These are phyloP conservation scores for Colius striatus DNA, from an alignment of 2,113 vertebrate species.

Conservation along the genomic window DNA sequence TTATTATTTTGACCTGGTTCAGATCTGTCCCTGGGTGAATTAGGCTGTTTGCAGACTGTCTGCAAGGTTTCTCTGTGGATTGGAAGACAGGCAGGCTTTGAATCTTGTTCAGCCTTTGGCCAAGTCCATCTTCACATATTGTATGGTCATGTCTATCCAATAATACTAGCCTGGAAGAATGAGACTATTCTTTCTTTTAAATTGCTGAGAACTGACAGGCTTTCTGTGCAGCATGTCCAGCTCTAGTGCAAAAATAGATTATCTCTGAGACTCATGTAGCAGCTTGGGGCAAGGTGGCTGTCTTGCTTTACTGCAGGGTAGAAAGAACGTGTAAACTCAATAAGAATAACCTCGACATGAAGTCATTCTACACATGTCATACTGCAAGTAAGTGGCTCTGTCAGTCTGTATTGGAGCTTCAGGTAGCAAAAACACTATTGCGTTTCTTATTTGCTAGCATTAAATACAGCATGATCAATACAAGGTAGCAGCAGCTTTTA, in stretches of 20 bases:
- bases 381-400: neutral
- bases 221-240: neutral
- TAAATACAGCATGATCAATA: neutral
- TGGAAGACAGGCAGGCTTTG: neutral
- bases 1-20: neutral
- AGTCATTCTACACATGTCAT: neutral
- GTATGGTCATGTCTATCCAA: neutral
- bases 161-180: neutral
- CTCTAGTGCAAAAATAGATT: neutral
- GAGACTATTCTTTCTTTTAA: neutral
- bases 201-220: neutral
- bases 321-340: neutral
- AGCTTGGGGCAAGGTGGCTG: neutral
- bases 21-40: neutral
- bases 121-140: neutral
- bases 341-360: neutral
- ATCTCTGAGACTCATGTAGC: neutral
- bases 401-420: neutral
- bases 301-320: neutral
- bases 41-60: neutral
- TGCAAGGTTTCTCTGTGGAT: neutral
- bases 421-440: neutral
- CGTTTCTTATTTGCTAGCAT: neutral
- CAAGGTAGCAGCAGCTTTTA: neutral
- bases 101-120: neutral